Evolutionary conservation across 2,888 invertebrate genomes (phyloP).

Genomic region (Acronicta leporina): DNA sequence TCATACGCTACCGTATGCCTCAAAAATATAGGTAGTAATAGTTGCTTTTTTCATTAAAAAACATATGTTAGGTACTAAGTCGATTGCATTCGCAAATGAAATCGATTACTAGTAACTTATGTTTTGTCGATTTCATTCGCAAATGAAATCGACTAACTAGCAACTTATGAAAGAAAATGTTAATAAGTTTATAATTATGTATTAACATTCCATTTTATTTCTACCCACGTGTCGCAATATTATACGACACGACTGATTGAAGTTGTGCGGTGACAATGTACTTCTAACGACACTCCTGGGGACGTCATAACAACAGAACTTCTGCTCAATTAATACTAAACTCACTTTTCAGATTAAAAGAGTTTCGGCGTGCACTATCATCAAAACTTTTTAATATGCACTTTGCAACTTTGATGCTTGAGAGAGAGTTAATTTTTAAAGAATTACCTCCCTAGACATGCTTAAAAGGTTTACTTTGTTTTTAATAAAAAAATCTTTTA

Average conservation of each 20-base stretch:
- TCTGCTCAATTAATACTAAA: constrained; percentile 48
- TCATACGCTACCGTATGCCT: no score
- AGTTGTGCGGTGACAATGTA: constrained; percentile 30
- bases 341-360: constrained; percentile 39
- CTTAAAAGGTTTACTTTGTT: constrained; percentile 12
- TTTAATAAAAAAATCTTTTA: constrained; percentile 11
- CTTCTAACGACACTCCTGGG: constrained; percentile 33
- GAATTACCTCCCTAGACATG: constrained; percentile 13
- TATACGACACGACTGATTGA: constrained; percentile 15
- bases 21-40: no score
- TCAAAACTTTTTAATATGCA: constrained; percentile 35
- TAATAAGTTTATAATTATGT: constrained; percentile 8
- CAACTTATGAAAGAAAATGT: no score
- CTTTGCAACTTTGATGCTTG: constrained; percentile 39
- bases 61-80: no score
- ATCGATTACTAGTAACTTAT: no score
- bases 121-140: no score
- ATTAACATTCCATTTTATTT: constrained; percentile 15
- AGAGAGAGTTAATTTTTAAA: constrained; percentile 27
- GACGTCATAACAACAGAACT: constrained; percentile 33
- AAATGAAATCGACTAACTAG: no score
- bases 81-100: no score
- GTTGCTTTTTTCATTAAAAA: no score
- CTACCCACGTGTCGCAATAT: constrained; percentile 30
- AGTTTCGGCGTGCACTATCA: constrained; percentile 29